Conservation (phyloP, 2,113 vertebrate species). For the Pluvialis apricaria region DNA sequence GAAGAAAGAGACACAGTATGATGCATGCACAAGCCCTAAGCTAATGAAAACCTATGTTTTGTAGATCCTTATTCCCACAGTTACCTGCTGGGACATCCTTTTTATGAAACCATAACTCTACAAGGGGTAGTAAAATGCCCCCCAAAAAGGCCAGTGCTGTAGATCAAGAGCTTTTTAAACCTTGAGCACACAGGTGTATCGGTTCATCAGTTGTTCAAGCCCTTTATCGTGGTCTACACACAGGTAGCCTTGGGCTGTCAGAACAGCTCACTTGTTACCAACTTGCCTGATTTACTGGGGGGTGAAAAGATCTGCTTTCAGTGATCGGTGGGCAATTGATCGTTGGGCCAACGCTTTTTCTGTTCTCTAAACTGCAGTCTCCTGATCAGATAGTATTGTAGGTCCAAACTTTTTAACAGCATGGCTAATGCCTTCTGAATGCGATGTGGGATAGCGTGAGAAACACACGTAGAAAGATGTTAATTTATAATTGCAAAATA, state of each 20-base stretch:
- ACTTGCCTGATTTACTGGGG: background rate
- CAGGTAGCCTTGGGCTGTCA: background rate
- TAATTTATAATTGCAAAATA: background rate
- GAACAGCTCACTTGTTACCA: background rate
- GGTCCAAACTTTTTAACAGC: background rate
- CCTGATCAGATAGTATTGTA: background rate
- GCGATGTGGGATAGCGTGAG: background rate
- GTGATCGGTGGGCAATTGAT: background rate
- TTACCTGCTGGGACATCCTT: constrained; percentile 22
- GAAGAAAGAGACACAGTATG: background rate
- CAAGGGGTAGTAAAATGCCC: background rate
- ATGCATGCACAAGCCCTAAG: background rate
- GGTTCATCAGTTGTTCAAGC: background rate
- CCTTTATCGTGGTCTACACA: background rate
- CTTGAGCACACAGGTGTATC: background rate
- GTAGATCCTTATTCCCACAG: constrained; percentile 29
- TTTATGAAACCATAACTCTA: constrained; percentile 16
- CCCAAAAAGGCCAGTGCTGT: background rate
- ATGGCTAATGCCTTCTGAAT: background rate
- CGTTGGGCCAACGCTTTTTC: background rate
- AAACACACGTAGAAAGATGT: background rate
- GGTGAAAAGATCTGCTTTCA: background rate
- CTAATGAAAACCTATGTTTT: constrained; percentile 33
- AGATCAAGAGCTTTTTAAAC: constrained; percentile 3
- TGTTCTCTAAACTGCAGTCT: background rate